Conservation (phyloP, 1,140 invertebrate genomes). For the Drosophila tsacasi region DNA sequence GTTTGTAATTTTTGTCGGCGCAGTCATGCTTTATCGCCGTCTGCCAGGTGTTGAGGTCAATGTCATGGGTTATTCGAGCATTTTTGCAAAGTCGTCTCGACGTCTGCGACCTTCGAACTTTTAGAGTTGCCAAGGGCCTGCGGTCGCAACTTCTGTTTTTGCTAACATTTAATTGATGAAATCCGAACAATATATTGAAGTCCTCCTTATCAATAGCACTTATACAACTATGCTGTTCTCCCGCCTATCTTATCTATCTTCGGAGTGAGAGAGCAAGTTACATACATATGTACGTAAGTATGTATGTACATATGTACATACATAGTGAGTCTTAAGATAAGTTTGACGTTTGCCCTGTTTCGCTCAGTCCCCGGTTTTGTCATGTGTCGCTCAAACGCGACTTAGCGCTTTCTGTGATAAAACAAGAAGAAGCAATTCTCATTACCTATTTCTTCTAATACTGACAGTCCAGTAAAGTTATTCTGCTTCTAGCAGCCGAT, state of each 20-base stretch:
- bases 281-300: not conserved
- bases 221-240: constrained; percentile 38
- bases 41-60: constrained; percentile 45
- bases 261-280: constrained; percentile 24
- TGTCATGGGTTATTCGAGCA: constrained; percentile 34
- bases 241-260: constrained; percentile 57
- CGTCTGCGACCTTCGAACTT: constrained; percentile 18
- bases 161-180: constrained; percentile 25
- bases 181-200: constrained; percentile 16
- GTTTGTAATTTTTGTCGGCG: constrained; percentile 13
- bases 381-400: constrained; percentile 55
- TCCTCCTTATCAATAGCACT: constrained; percentile 24
- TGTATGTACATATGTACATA: no score
- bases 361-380: constrained; percentile 1
- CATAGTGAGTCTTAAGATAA: constrained; percentile 18
- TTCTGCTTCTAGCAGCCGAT: not conserved
- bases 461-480: not conserved
- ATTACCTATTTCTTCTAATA: not conserved
- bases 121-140: constrained; percentile 2
- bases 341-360: constrained; percentile 10
- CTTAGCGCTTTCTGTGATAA: constrained; percentile 39
- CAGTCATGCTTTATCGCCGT: constrained; percentile 13
- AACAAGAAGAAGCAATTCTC: constrained; percentile 2
- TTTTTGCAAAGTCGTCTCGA: constrained; percentile 18
- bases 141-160: not conserved